phyloP scores from a whole-genome alignment of 2,113 vertebrate genomes.

The Planiliza haematocheilus region DNA sequence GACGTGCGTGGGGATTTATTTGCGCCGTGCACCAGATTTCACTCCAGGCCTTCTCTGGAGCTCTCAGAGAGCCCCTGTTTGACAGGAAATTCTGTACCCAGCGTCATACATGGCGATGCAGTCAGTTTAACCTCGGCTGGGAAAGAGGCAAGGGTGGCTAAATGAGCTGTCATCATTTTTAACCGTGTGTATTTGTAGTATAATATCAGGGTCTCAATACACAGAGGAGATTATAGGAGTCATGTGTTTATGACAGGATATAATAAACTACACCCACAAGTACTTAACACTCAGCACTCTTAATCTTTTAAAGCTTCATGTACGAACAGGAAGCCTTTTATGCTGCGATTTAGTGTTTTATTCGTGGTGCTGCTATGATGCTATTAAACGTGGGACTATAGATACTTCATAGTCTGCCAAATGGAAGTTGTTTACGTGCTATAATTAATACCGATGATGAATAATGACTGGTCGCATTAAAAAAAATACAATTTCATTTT shows the following conservation, averaged over 20 bases:
- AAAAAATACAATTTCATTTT: too few relatives aligned
- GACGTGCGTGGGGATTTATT: not conserved
- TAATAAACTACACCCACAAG: constrained; percentile 35
- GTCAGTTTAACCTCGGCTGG: not conserved
- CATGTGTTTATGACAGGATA: constrained; percentile 43
- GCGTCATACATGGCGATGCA: not conserved
- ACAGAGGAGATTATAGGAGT: constrained; percentile 44
- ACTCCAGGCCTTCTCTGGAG: not conserved
- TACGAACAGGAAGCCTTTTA: not conserved
- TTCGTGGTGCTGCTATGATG: not conserved
- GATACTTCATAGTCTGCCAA: too few relatives aligned
- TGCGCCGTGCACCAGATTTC: not conserved
- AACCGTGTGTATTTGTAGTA: not conserved
- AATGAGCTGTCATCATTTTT: not conserved
- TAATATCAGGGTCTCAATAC: not conserved
- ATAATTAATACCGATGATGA: too few relatives aligned
- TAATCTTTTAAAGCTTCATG: constrained; percentile 45
- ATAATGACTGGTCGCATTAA: too few relatives aligned
- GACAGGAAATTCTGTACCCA: not conserved
- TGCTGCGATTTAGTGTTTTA: not conserved
- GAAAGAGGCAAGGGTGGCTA: not conserved
- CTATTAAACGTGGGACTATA: not conserved
- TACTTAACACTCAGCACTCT: constrained; percentile 4
- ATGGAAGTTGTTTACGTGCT: too few relatives aligned
- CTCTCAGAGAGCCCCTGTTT: too few relatives aligned